Evolutionary conservation across 1,140 invertebrate species (phyloP).

Genomic region (Trichomalopsis sarcophagae): DNA sequence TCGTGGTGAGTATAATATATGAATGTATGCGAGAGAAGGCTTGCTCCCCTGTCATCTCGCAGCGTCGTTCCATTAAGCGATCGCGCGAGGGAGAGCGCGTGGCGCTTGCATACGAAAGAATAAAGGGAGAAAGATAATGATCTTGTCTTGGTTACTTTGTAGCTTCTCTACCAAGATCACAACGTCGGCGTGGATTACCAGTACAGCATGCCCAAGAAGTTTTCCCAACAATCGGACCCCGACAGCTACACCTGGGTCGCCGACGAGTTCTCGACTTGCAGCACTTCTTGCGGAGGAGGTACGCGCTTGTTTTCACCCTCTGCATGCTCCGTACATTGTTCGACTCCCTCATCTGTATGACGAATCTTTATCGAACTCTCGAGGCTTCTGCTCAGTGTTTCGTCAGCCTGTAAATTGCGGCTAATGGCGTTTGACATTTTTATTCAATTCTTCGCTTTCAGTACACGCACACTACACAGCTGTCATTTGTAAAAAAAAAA

Average conservation of each 20-base stretch:
- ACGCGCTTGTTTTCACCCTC: conserved; percentile 32
- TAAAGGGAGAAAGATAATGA: not conserved
- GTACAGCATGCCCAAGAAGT: conserved; percentile 89
- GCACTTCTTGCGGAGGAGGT: conserved; percentile 91
- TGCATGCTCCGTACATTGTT: no score
- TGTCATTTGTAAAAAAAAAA: no score
- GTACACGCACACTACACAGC: no score
- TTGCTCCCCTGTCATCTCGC: not conserved
- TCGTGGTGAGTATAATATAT: conserved; percentile 83
- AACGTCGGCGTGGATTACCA: conserved; percentile 93
- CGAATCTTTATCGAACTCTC: no score
- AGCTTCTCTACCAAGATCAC: conserved; percentile 90
- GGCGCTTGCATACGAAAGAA: not conserved
- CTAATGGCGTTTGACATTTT: no score
- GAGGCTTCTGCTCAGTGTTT: no score
- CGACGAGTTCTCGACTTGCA: conserved; percentile 88
- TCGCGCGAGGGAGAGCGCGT: not conserved
- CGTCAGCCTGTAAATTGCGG: no score
- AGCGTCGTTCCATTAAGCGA: not conserved
- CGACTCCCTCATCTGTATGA: no score
- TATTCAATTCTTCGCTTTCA: no score
- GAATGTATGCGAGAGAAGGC: not conserved
- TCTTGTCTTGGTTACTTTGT: conserved; percentile 59
- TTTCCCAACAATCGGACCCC: conserved; percentile 79
- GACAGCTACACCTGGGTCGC: conserved; percentile 88